Percentiles rank a stretch among this genome's conserved stretches.
phyloP scores from a whole-genome alignment of 2,797 vertebrate genomes.

The Chelonia mydas region DNA sequence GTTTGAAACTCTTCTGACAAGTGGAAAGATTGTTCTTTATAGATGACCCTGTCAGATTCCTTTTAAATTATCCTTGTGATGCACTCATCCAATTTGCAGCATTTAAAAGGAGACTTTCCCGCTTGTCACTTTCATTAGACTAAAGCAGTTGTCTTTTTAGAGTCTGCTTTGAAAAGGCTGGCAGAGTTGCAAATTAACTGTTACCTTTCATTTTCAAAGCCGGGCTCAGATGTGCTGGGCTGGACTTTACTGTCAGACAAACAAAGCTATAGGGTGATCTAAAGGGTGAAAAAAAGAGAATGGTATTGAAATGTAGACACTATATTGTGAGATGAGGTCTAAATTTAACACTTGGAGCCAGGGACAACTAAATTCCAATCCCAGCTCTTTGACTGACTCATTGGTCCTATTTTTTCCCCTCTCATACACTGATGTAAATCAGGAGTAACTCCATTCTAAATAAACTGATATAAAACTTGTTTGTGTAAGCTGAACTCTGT shows the following conservation, averaged over 20 bases:
- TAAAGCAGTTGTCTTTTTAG: conserved; percentile 40
- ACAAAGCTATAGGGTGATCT: not conserved
- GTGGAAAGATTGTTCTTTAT: conserved; percentile 31
- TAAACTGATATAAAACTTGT: conserved; percentile 1
- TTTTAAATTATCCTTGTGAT: conserved; percentile 59
- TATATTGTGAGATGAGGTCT: not conserved
- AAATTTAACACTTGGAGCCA: not conserved
- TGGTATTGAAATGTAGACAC: not conserved
- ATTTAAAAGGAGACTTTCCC: conserved; percentile 37
- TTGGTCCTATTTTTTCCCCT: not conserved
- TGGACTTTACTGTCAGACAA: conserved; percentile 1
- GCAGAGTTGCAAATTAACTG: conserved; percentile 59
- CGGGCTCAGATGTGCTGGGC: conserved; percentile 15
- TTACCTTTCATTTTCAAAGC: conserved; percentile 51
- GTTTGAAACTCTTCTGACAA: not conserved
- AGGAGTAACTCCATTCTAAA: not conserved
- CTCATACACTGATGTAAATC: not conserved
- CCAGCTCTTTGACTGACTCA: not conserved
- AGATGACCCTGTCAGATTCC: conserved; percentile 50
- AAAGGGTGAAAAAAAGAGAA: not conserved
- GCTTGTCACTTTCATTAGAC: conserved; percentile 64
- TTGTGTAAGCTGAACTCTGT: not conserved
- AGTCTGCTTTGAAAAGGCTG: conserved; percentile 19
- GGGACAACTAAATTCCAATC: not conserved
- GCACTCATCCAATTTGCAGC: conserved; percentile 49